These are phyloP conservation scores for Taphrorychus bicolor DNA, from an alignment of 2,888 invertebrate genomes.

Conservation along the genomic window DNA sequence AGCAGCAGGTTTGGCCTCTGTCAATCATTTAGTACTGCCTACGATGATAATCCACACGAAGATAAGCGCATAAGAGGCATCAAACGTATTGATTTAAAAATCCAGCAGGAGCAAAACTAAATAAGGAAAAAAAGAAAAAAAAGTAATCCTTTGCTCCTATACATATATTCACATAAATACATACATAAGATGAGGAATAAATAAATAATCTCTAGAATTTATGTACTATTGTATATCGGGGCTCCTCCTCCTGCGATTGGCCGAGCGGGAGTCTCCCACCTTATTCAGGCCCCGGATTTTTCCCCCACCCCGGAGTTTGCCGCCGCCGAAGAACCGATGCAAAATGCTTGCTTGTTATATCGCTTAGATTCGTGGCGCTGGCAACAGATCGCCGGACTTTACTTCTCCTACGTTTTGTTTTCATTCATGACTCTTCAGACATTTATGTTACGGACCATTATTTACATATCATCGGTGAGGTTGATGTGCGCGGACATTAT, in stretches of 20 bases:
- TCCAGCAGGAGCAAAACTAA: constrained; percentile 34
- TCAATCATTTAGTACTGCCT: too few species aligned
- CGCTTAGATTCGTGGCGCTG: constrained; percentile 57
- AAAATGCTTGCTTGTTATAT: constrained; percentile 52
- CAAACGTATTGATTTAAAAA: constrained; percentile 38
- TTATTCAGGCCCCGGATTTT: constrained; percentile 50
- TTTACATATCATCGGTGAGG: constrained; percentile 35
- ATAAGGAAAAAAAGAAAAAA: constrained; percentile 47
- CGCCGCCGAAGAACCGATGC: constrained; percentile 35
- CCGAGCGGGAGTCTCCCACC: constrained; percentile 49
- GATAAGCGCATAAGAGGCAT: too few species aligned
- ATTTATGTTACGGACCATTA: constrained; percentile 6
- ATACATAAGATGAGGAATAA: constrained; percentile 62
- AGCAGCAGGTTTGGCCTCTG: too few species aligned
- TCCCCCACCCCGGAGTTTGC: constrained; percentile 52
- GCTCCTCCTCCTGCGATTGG: constrained; percentile 52
- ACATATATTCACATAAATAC: constrained; percentile 60
- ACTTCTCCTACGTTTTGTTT: constrained; percentile 24
- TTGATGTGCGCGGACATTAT: constrained; percentile 21
- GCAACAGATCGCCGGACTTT: constrained; percentile 41
- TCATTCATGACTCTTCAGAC: constrained; percentile 25
- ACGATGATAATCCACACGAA: too few species aligned
- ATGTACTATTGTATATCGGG: constrained; percentile 62
- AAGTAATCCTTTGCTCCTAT: constrained; percentile 55
- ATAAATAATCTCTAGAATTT: constrained; percentile 63